phyloP scores from a whole-genome alignment of 2,113 vertebrate genomes.

The Naja naja region DNA sequence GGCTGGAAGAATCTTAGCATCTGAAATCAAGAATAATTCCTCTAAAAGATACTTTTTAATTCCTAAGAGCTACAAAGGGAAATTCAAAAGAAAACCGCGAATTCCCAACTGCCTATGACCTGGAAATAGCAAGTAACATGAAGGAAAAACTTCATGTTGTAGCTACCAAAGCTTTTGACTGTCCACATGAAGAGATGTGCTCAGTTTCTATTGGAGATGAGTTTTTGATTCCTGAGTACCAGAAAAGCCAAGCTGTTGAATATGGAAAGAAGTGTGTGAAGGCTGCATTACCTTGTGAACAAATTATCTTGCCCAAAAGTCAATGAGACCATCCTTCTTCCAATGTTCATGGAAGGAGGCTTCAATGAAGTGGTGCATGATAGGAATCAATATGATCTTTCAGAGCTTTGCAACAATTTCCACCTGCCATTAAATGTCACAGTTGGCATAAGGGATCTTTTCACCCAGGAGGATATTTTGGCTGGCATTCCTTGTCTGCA shows the following conservation, averaged over 20 bases:
- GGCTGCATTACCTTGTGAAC: conserved; percentile 74
- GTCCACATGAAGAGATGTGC: conserved; percentile 66
- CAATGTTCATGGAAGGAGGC: conserved; percentile 79
- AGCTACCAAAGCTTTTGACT: conserved; percentile 77
- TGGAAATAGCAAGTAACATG: conserved; percentile 73
- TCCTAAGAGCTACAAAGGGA: conserved; percentile 81
- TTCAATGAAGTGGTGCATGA: conserved; percentile 85
- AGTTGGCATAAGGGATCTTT: conserved; percentile 80
- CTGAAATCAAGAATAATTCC: conserved; percentile 76
- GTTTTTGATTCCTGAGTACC: conserved; percentile 73
- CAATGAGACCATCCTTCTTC: conserved; percentile 70
- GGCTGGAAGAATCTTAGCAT: conserved; percentile 74
- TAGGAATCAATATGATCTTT: conserved; percentile 75
- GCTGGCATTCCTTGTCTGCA: conserved; percentile 70
- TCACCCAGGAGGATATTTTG: conserved; percentile 76
- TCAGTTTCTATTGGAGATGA: conserved; percentile 78
- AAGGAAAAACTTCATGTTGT: conserved; percentile 79
- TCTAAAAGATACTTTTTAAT: conserved; percentile 80
- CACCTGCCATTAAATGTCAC: conserved; percentile 81
- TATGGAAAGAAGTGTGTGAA: conserved; percentile 58
- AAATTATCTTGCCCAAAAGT: conserved; percentile 61
- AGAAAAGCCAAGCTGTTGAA: conserved; percentile 60
- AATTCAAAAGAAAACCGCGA: conserved; percentile 80
- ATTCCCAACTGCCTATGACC: conserved; percentile 82
- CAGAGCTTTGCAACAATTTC: conserved; percentile 74